A percentile compares a stretch with the other conserved stretches of the same genome.
These are phyloP conservation scores for Drosophila sechellia DNA, from an alignment of 1,140 invertebrate species.

Conservation along the genomic window DNA sequence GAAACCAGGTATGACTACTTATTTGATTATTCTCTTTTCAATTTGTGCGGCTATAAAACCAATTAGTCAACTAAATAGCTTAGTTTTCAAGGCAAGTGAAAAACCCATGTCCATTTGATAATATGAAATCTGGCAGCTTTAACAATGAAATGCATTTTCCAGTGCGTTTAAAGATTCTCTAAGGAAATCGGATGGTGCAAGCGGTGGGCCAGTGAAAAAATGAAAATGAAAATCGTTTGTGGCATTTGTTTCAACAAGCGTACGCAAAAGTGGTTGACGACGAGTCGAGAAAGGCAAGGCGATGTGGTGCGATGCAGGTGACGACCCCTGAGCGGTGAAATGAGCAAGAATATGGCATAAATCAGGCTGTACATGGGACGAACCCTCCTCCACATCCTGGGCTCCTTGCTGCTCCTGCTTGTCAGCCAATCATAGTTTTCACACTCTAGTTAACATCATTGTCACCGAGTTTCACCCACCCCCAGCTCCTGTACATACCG, in stretches of 20 bases:
- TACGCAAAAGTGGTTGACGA: conserved; percentile 46
- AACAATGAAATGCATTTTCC: background rate
- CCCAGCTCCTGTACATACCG: conserved; percentile 43
- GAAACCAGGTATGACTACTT: background rate
- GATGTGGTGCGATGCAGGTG: conserved; percentile 20
- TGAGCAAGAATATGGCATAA: conserved; percentile 46
- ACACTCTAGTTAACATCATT: conserved; percentile 83
- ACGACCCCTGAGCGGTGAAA: conserved; percentile 27
- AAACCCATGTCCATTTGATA: conserved; percentile 4
- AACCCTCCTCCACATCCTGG: background rate
- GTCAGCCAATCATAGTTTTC: conserved; percentile 81
- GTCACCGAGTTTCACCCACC: conserved; percentile 70
- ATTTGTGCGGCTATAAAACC: background rate
- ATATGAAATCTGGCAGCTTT: conserved; percentile 5
- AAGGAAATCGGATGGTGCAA: too few species aligned
- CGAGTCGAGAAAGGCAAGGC: conserved; percentile 12
- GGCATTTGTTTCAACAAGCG: conserved; percentile 44
- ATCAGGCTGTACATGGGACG: conserved; percentile 20
- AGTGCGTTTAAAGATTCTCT: too few species aligned
- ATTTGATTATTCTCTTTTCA: conserved; percentile 1
- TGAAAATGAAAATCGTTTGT: conserved; percentile 18
- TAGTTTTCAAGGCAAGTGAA: background rate
- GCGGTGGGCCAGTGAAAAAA: too few species aligned
- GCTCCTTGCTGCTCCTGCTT: conserved; percentile 12
- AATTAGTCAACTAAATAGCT: conserved; percentile 11